Evolutionary conservation across 1,140 invertebrate genomes (phyloP).

Genomic region (Ceratitis capitata): DNA sequence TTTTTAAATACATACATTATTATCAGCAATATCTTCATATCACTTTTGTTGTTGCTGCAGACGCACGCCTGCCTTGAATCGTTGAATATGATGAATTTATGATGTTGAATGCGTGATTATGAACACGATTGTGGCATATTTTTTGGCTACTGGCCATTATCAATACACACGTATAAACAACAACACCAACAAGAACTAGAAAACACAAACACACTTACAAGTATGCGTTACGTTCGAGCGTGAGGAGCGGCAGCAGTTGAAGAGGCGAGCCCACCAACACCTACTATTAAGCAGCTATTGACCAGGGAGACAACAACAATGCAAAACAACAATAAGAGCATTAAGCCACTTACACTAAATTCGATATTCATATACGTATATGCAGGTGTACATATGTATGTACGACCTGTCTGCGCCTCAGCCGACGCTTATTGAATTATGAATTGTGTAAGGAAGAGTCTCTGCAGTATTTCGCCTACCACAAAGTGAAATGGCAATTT

Average conservation of each 20-base stretch:
- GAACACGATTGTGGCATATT: slow-evolving; percentile 35
- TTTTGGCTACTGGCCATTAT: slow-evolving; percentile 16
- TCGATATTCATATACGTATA: background rate
- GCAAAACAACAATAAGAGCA: background rate
- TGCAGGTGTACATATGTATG: background rate
- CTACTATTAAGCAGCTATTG: background rate
- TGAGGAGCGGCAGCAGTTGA: background rate
- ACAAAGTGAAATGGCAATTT: background rate
- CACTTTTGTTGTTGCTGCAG: background rate
- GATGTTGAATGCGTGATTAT: slow-evolving; percentile 22
- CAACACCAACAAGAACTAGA: background rate
- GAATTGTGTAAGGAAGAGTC: slow-evolving; percentile 26
- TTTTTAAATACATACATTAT: background rate
- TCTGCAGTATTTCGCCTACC: background rate
- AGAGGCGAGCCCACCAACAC: background rate
- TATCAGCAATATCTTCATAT: background rate
- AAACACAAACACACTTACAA: background rate
- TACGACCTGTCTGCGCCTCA: background rate
- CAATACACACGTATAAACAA: background rate
- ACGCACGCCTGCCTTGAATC: slow-evolving; percentile 18
- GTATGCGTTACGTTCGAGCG: background rate
- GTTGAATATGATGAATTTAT: slow-evolving; percentile 37
- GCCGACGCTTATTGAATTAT: slow-evolving; percentile 16
- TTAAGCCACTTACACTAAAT: background rate
- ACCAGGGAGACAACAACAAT: background rate